These are phyloP conservation scores for Ephialtes manifestator DNA, from an alignment of 2,888 invertebrate genomes.

Conservation along the genomic window DNA sequence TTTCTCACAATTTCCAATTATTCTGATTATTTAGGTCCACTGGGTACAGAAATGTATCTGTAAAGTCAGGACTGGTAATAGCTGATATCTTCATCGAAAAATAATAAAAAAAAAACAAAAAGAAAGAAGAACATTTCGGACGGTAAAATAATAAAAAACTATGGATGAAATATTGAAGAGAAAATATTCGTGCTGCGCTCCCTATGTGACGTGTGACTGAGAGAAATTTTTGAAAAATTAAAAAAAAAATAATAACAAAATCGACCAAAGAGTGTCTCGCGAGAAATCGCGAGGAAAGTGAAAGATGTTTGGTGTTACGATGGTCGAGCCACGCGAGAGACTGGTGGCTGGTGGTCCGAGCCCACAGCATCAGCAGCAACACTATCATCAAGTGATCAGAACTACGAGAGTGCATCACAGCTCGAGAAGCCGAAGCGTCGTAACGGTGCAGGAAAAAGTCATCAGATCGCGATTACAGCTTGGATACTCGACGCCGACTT, in stretches of 20 bases:
- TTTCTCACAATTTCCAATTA: neutral
- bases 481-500: slow-evolving; percentile 85
- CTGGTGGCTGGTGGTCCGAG: slow-evolving; percentile 72
- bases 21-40: slow-evolving; percentile 74
- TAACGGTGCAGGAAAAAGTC: slow-evolving; percentile 85
- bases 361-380: slow-evolving; percentile 77
- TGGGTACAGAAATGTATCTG: slow-evolving; percentile 78
- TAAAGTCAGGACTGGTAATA: slow-evolving; percentile 65
- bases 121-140: neutral
- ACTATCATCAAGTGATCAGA: slow-evolving; percentile 83
- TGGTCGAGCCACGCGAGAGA: slow-evolving; percentile 83
- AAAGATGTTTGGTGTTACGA: slow-evolving; percentile 80
- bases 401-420: slow-evolving; percentile 84
- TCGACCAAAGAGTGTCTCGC: slow-evolving; percentile 26
- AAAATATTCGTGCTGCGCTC: slow-evolving; percentile 5
- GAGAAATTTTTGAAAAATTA: slow-evolving; percentile 1
- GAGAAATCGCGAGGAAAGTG: slow-evolving; percentile 61
- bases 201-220: slow-evolving; percentile 27
- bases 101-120: neutral
- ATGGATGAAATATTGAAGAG: slow-evolving; percentile 25
- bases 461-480: slow-evolving; percentile 84
- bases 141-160: neutral
- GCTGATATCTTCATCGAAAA: slow-evolving; percentile 68
- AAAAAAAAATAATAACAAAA: neutral
- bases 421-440: slow-evolving; percentile 81